These are phyloP conservation scores for Phoenicopterus ruber DNA, from an alignment of 2,113 vertebrate species.

Conservation along the genomic window DNA sequence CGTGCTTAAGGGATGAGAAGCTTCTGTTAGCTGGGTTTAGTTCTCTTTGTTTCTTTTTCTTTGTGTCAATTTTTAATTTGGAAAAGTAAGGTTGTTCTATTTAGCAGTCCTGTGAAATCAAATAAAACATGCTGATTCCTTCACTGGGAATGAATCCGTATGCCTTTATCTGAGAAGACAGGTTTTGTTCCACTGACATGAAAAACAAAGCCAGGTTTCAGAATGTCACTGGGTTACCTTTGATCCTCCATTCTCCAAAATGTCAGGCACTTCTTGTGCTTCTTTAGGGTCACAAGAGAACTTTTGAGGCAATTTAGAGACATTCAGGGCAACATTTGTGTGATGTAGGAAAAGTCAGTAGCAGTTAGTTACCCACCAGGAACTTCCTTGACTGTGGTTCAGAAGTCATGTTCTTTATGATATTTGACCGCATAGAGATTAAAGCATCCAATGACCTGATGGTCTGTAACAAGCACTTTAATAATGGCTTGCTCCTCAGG, in stretches of 20 bases:
- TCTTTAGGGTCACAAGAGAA: neutral
- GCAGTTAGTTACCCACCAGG: neutral
- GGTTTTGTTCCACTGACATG: neutral
- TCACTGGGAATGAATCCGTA: neutral
- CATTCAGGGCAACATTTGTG: neutral
- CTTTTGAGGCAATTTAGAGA: neutral
- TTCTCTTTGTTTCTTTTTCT: neutral
- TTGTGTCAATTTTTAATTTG: neutral
- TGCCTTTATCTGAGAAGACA: neutral
- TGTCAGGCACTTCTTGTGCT: neutral
- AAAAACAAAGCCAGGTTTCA: neutral
- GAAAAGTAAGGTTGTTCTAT: neutral
- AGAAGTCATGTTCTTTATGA: neutral
- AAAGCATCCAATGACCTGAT: neutral
- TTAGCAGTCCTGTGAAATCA: neutral
- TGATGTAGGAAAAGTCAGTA: neutral
- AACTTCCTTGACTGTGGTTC: neutral
- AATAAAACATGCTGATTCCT: neutral
- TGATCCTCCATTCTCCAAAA: neutral
- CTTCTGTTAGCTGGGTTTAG: neutral
- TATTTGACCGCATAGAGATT: neutral
- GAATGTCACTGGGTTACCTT: neutral
- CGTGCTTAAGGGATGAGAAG: neutral
- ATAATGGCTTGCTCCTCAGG: neutral
- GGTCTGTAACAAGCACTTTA: neutral